phyloP scores from a whole-genome alignment of 2,888 invertebrate genomes.

The Cataglyphis livida region DNA sequence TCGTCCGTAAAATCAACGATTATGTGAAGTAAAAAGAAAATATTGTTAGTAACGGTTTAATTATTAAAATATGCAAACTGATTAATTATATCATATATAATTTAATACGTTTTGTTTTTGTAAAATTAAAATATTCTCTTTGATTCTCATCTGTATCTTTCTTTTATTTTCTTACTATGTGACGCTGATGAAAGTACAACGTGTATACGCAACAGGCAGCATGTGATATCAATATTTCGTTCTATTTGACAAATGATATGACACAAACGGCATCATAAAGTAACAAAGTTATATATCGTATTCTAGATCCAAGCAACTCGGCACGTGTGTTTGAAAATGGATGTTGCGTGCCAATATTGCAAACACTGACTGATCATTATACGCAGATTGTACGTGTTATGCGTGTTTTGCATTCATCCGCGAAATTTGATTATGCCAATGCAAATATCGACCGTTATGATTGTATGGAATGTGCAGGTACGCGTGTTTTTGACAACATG shows the following conservation, averaged over 20 bases:
- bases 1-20: background rate
- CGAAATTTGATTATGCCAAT: slow-evolving; percentile 39
- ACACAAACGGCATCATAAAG: slow-evolving; percentile 35
- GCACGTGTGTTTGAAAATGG: slow-evolving; percentile 42
- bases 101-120: background rate
- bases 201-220: slow-evolving; percentile 28
- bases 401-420: slow-evolving; percentile 18
- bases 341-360: slow-evolving; percentile 45
- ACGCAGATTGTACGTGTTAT: slow-evolving; percentile 34
- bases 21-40: background rate
- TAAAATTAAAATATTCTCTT: background rate
- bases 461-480: background rate
- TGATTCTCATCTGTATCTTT: background rate
- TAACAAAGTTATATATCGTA: slow-evolving; percentile 44
- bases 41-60: background rate
- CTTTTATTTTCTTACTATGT: background rate
- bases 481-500: background rate
- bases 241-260: slow-evolving; percentile 38
- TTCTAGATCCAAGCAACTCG: slow-evolving; percentile 34
- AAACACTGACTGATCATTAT: slow-evolving; percentile 46
- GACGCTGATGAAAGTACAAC: background rate
- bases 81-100: background rate
- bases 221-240: slow-evolving; percentile 19
- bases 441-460: slow-evolving; percentile 16
- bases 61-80: background rate